phyloP scores from a whole-genome alignment of 2,797 vertebrate genomes.

The Aselliscus stoliczkanus region DNA sequence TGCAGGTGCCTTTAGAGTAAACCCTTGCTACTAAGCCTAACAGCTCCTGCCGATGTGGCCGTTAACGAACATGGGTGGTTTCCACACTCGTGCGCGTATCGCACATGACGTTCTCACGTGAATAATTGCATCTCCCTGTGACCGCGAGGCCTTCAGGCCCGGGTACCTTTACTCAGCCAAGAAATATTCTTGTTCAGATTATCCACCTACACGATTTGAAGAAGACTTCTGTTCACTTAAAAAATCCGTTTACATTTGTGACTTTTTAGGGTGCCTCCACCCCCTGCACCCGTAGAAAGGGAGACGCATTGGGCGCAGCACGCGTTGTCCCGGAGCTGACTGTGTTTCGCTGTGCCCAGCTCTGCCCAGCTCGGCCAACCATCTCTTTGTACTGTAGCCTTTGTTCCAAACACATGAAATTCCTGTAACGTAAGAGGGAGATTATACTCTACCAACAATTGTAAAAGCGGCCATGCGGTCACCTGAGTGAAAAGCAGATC shows the following conservation, averaged over 20 bases:
- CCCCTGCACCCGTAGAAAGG: not conserved
- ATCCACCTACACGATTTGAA: not conserved
- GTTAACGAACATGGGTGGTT: not conserved
- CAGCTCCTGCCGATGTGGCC: not conserved
- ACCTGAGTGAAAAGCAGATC: not conserved
- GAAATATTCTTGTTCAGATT: rapidly evolving
- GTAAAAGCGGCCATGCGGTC: not conserved
- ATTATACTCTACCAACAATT: not conserved
- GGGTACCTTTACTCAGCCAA: not conserved
- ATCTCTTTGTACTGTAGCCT: not conserved
- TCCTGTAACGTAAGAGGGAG: not conserved
- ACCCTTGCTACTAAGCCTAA: slow-evolving; percentile 29
- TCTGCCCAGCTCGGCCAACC: not conserved
- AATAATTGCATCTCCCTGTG: not conserved
- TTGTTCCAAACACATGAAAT: not conserved
- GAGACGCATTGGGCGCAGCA: too few species aligned
- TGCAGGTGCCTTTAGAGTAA: slow-evolving; percentile 57
- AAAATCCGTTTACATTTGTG: not conserved
- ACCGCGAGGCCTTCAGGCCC: rapidly evolving
- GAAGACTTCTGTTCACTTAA: not conserved
- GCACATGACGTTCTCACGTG: rapidly evolving
- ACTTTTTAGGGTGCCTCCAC: not conserved
- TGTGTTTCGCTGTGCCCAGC: not conserved
- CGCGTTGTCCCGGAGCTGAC: not conserved
- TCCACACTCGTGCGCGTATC: not conserved